A percentile compares a stretch with the other conserved stretches of the same genome.
phyloP scores from a whole-genome alignment of 2,888 invertebrate species.

The Drosophila barbarae region DNA sequence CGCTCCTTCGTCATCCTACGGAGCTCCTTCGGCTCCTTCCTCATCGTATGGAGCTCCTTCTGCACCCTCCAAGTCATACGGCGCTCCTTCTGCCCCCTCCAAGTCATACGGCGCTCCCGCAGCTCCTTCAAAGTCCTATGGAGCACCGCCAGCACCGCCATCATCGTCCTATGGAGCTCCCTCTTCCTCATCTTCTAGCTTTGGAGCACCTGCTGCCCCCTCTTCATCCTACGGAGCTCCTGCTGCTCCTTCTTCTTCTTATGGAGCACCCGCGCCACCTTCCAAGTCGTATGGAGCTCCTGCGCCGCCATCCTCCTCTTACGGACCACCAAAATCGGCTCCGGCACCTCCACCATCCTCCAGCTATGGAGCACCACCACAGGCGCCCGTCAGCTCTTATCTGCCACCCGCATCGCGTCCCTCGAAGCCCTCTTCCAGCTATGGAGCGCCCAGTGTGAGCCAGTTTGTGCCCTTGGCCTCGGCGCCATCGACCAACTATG shows the following conservation, averaged over 20 bases:
- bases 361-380: constrained; percentile 79
- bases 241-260: constrained; percentile 63
- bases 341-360: constrained; percentile 79
- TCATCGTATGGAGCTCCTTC: constrained; percentile 54
- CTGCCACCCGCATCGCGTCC: constrained; percentile 58
- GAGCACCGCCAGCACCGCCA: constrained; percentile 66
- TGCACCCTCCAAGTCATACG: constrained; percentile 9
- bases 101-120: constrained; percentile 44
- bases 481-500: constrained; percentile 81
- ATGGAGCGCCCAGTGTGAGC: constrained; percentile 77
- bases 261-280: constrained; percentile 22
- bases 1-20: constrained; percentile 61
- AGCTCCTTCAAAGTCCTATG: constrained; percentile 51
- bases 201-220: constrained; percentile 60
- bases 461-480: constrained; percentile 66
- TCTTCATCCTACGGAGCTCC: constrained; percentile 80
- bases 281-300: constrained; percentile 60
- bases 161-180: constrained; percentile 80
- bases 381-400: constrained; percentile 47
- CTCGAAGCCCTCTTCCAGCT: constrained; percentile 48
- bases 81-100: constrained; percentile 9
- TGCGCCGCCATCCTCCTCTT: constrained; percentile 72
- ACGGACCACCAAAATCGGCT: constrained; percentile 80
- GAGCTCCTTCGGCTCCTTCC: constrained; percentile 45
- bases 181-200: constrained; percentile 59